Evolutionary conservation across 2,797 vertebrate genomes (phyloP).

Genomic region (Nannoperca australis): DNA sequence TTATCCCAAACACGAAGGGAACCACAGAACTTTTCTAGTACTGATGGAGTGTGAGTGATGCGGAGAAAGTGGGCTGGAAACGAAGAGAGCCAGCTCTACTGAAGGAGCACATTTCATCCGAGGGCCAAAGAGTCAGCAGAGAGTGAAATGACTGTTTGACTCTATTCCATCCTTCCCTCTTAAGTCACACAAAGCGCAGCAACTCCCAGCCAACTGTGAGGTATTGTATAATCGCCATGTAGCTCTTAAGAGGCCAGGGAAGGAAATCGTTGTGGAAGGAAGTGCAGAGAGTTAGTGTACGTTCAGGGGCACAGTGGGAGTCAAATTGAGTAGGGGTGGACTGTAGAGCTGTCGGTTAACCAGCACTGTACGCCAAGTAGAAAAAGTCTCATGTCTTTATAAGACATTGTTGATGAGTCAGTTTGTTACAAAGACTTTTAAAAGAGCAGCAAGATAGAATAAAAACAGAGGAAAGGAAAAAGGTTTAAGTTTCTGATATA

Average conservation of each 20-base stretch:
- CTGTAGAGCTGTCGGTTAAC: conserved; percentile 40
- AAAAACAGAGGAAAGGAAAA: too few species aligned
- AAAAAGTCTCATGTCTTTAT: conserved; percentile 6
- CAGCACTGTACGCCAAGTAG: neutral
- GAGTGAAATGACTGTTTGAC: conserved; percentile 83
- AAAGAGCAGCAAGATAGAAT: neutral
- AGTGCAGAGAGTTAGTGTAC: conserved; percentile 63
- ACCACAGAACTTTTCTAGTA: conserved; percentile 23
- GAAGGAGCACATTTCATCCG: conserved; percentile 71
- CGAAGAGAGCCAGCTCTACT: conserved; percentile 52
- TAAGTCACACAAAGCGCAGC: conserved; percentile 77
- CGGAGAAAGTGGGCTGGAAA: conserved; percentile 42
- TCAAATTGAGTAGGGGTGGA: conserved; percentile 56
- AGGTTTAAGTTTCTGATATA: too few species aligned
- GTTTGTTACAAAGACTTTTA: neutral
- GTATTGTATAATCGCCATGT: conserved; percentile 69
- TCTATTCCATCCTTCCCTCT: conserved; percentile 78
- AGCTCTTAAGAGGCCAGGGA: conserved; percentile 70
- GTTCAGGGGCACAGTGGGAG: conserved; percentile 64
- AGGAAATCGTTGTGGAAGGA: conserved; percentile 74
- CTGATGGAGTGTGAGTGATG: conserved; percentile 17
- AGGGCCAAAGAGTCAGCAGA: conserved; percentile 77
- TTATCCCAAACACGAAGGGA: conserved; percentile 42
- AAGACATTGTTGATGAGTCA: neutral
- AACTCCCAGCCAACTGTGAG: conserved; percentile 73